Percentiles rank a stretch among this genome's conserved stretches.
Conservation (phyloP, 2,113 vertebrate species). For the Mormyrus iriodes region DNA sequence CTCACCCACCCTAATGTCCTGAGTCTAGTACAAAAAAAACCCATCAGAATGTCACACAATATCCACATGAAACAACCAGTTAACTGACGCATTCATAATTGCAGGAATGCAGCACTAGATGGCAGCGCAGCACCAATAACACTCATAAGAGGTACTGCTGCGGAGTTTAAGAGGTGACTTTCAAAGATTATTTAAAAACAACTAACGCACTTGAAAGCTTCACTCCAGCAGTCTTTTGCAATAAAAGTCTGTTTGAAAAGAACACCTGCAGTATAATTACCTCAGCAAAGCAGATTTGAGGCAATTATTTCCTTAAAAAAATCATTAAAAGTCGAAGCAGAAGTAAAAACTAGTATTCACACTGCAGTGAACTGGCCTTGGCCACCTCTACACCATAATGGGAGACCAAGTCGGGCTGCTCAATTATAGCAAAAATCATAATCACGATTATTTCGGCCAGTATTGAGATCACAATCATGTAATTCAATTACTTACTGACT, state of each 20-base stretch:
- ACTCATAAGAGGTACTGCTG: background rate
- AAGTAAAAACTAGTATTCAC: background rate
- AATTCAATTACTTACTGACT: background rate
- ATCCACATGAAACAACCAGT: background rate
- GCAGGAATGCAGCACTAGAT: conserved; percentile 35
- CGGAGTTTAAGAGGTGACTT: background rate
- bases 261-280: background rate
- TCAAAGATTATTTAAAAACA: background rate
- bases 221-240: background rate
- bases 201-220: background rate
- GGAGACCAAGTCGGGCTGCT: background rate
- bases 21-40: background rate
- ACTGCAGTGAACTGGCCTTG: background rate
- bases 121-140: conserved; percentile 33
- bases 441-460: background rate
- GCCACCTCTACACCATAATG: too few species aligned
- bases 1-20: background rate
- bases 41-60: background rate
- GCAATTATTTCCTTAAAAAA: background rate
- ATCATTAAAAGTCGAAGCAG: background rate
- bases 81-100: conserved; percentile 30
- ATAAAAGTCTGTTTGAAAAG: background rate
- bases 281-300: background rate
- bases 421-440: background rate
- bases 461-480: background rate